phyloP scores from a whole-genome alignment of 2,797 vertebrate genomes.

The Diplodus puntazzo region DNA sequence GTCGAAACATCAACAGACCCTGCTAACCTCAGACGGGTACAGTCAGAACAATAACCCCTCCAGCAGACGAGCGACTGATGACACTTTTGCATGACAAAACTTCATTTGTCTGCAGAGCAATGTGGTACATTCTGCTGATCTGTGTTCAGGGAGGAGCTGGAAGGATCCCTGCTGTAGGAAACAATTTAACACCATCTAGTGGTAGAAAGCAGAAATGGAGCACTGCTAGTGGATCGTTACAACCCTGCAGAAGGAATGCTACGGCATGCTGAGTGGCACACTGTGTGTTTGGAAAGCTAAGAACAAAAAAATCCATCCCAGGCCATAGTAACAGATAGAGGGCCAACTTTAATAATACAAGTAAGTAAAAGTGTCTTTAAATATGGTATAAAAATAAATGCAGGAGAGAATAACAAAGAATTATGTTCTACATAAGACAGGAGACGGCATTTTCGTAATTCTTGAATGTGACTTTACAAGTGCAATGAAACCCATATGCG shows the following conservation, averaged over 20 bases:
- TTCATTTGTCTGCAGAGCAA: slow-evolving; percentile 53
- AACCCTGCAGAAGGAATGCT: slow-evolving; percentile 10
- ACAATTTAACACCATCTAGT: slow-evolving; percentile 75
- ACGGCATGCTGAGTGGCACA: neutral
- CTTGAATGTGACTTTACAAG: slow-evolving; percentile 88
- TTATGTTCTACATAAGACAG: slow-evolving; percentile 90
- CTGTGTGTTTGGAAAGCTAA: neutral
- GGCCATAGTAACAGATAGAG: slow-evolving; percentile 87
- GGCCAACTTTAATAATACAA: slow-evolving; percentile 93
- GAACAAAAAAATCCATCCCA: slow-evolving; percentile 32
- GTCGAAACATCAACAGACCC: slow-evolving; percentile 64
- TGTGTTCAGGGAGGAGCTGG: slow-evolving; percentile 14
- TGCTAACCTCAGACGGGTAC: slow-evolving; percentile 56
- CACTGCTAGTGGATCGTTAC: neutral
- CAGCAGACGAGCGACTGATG: slow-evolving; percentile 52
- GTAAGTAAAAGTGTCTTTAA: slow-evolving; percentile 97
- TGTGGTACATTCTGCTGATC: slow-evolving; percentile 39
- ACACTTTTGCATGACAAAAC: slow-evolving; percentile 69
- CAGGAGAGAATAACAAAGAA: slow-evolving; percentile 92
- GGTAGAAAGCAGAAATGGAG: slow-evolving; percentile 51
- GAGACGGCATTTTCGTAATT: slow-evolving; percentile 86
- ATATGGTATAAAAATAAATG: slow-evolving; percentile 99
- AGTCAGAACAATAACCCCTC: slow-evolving; percentile 62
- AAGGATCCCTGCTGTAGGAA: slow-evolving; percentile 35
- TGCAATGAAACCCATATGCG: slow-evolving; percentile 90